Evolutionary conservation across 2,797 vertebrate species (phyloP), one percentile per base, ranked within the genome.

Genomic region (Discoglossus pictus): DNA sequence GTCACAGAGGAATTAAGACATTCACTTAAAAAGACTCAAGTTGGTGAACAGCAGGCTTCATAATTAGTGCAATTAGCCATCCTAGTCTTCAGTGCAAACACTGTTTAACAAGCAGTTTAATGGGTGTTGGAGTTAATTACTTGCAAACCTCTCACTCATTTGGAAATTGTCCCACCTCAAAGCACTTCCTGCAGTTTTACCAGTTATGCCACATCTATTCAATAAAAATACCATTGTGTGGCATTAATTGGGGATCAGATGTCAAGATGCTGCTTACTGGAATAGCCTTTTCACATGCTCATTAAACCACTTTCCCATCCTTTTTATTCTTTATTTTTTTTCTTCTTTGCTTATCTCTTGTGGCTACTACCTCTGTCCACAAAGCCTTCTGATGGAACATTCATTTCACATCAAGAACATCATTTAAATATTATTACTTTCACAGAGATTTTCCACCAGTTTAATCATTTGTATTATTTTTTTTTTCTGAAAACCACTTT

Each of bases 61-160:
- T 6, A 0, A 0, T 1, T 52, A 39, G n/a, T 0, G 0, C 16
- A 5, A 59, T 25, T 53, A 27, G 31, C 50, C 12, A 51, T 8
- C 25, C 38, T 8, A 3, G 21, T 34, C 17, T 60, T 68, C 1
- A 1, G 65, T 65, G 52, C 35, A 63, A 65, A 69, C 66, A 67
- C 42, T 62, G 75, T 31, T 6, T 66, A 68, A 58, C 47, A 11
- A n/a, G 7, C 42, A 66, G 76, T 79, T 81, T 69, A 76, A 4
- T 25, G 58, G 68, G 61, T 18, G 17, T n/a, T 74, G 40, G 50
- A 55, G 62, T 61, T 75, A 72, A 73, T 76, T 65, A 67, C 2
- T 56, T 68, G 68, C 61, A 1, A 6, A 64, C 76, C 72, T 47
- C 53, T 65, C 38, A 11, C 34, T 44, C 20, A 55, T 47, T 38